phyloP scores from a whole-genome alignment of 2,888 invertebrate species.

The Orthosia gothica region DNA sequence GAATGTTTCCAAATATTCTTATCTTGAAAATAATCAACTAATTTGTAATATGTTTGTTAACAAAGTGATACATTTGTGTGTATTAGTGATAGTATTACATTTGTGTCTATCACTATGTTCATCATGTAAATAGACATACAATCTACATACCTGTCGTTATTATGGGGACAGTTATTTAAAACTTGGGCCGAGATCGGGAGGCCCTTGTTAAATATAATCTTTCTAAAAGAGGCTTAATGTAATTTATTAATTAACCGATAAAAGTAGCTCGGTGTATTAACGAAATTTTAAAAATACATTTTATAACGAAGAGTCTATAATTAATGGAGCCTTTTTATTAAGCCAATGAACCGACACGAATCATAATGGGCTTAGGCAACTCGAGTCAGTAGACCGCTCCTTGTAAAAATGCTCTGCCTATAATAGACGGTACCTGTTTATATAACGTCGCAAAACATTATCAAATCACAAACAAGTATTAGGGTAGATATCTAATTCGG shows the following conservation, averaged over 20 bases:
- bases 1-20: no score
- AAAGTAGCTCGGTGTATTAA: constrained; percentile 10
- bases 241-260: constrained; percentile 35
- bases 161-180: neutral
- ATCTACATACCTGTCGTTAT: neutral
- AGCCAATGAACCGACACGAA: constrained; percentile 55
- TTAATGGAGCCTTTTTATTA: constrained; percentile 50
- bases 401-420: constrained; percentile 47
- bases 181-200: neutral
- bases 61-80: no score
- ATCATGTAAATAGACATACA: neutral
- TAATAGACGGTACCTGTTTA: constrained; percentile 1
- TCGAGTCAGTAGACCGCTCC: constrained; percentile 8
- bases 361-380: constrained; percentile 18
- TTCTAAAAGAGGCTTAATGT: neutral
- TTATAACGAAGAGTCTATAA: constrained; percentile 39
- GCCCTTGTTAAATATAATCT: neutral
- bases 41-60: no score
- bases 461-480: neutral
- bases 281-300: constrained; percentile 35
- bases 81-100: no score
- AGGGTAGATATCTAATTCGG: neutral
- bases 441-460: neutral
- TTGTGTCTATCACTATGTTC: neutral
- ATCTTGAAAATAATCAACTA: no score